Evolutionary conservation across 2,888 invertebrate species (phyloP).

Genomic region (Callyntrura sp.): DNA sequence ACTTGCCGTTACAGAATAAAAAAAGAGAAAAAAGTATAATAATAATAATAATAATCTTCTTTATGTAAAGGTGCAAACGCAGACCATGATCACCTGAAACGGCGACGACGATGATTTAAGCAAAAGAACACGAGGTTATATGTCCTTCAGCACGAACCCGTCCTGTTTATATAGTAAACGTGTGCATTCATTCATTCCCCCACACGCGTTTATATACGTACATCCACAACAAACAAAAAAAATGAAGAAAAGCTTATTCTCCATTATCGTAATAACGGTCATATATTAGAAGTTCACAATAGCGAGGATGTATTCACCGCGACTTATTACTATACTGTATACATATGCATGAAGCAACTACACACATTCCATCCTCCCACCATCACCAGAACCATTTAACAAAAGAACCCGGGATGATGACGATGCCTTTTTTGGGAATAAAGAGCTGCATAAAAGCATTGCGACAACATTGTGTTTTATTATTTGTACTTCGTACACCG

Average conservation of each 20-base stretch:
- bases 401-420: slow-evolving; percentile 2
- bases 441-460: not conserved
- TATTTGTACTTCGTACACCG: too few species aligned
- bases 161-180: not conserved
- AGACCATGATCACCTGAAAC: slow-evolving; percentile 1
- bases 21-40: not conserved
- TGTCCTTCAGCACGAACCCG: slow-evolving; percentile 4
- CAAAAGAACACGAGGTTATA: slow-evolving; percentile 9
- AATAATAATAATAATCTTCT: slow-evolving; percentile 14
- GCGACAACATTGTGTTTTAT: slow-evolving; percentile 24
- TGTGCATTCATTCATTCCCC: not conserved
- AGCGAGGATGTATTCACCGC: not conserved
- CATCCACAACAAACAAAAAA: not conserved
- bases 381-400: slow-evolving; percentile 18
- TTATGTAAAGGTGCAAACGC: slow-evolving; percentile 17
- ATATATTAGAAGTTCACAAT: slow-evolving; percentile 66
- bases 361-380: slow-evolving; percentile 8
- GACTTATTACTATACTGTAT: too few species aligned
- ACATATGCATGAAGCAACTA: slow-evolving; percentile 4
- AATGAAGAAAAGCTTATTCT: slow-evolving; percentile 58
- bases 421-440: slow-evolving; percentile 21
- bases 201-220: too few species aligned
- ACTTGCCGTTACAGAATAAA: not conserved
- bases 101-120: slow-evolving; percentile 1
- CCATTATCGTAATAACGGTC: slow-evolving; percentile 64